Evolutionary conservation across 2,888 invertebrate species (phyloP), one percentile per base, ranked within the genome.

Genomic region (Eugnorisma glareosa): DNA sequence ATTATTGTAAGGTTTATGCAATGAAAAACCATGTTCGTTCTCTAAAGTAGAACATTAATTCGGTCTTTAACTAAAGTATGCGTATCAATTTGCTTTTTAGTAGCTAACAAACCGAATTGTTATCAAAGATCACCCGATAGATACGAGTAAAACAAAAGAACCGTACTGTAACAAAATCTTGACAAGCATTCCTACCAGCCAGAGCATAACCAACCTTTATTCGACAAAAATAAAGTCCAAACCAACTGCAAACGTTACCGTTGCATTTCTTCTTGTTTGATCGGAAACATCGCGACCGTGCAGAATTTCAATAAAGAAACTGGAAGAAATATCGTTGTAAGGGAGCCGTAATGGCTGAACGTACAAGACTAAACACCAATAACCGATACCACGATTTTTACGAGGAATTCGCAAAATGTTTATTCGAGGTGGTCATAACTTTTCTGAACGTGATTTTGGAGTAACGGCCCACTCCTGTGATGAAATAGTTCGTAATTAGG

Each of bases 301-400:
- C 90, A 94, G 95, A 96, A 95, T 96, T 95, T 96, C 95, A 96
- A 96, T 96, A 95, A 94, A 94, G 94, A 91, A 90, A 86, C 89
- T 85, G 86, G 87, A 93, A 94, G 93, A 96, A 93, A 95, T 95
- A 94, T 95, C 88, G 92, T 82, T 88, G 89, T 87, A 86, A 88
- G 90, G 91, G 91, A 70, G 37, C 45, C 43, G 89, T 93, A 94
- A 95, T 93, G 92, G 91, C 82, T 86, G 80, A 73, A 83, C 85
- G 81, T 89, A 90, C 90, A 90, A 88, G 91, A 91, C 93, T 93
- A 92, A 92, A 89, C 88, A 90, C 90, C 89, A 90, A 91, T 90
- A 92, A 91, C 92, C 93, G 90, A 93, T 94, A 93, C 92, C 92
- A 90, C 89, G 84, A 92, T 92, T 95, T 94, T 95, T 96, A 96